A percentile compares a stretch with the other conserved stretches of the same genome.
These are phyloP conservation scores for Tolypeutes matacus DNA, from an alignment of 2,797 vertebrate genomes.

Conservation along the genomic window DNA sequence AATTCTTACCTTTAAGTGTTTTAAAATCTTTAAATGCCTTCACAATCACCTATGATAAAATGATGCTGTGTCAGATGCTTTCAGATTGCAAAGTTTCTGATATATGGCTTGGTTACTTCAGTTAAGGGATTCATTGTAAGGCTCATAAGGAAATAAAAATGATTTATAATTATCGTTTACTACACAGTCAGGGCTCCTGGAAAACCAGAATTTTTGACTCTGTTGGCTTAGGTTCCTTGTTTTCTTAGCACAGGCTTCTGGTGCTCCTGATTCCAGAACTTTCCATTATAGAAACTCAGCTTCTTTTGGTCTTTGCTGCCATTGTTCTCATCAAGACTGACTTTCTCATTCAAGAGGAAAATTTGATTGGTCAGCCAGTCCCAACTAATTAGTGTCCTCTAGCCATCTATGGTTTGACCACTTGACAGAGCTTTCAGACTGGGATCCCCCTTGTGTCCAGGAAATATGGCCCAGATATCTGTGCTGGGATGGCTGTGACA, in stretches of 20 bases:
- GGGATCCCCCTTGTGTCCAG: background rate
- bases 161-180: background rate
- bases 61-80: background rate
- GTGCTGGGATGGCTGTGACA: background rate
- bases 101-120: background rate
- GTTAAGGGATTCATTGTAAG: background rate
- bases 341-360: conserved; percentile 16
- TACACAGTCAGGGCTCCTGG: background rate
- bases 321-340: background rate
- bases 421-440: background rate
- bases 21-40: background rate
- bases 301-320: background rate
- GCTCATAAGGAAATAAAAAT: background rate
- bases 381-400: background rate
- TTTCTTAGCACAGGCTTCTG: background rate
- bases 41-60: background rate
- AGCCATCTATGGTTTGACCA: background rate
- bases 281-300: background rate
- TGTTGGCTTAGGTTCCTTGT: background rate
- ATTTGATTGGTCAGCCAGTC: background rate
- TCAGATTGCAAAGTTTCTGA: background rate
- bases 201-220: background rate
- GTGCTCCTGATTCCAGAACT: background rate
- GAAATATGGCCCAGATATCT: too few species aligned
- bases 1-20: background rate